Conservation (phyloP, 2,113 vertebrate genomes). For the Thryonomys swinderianus region DNA sequence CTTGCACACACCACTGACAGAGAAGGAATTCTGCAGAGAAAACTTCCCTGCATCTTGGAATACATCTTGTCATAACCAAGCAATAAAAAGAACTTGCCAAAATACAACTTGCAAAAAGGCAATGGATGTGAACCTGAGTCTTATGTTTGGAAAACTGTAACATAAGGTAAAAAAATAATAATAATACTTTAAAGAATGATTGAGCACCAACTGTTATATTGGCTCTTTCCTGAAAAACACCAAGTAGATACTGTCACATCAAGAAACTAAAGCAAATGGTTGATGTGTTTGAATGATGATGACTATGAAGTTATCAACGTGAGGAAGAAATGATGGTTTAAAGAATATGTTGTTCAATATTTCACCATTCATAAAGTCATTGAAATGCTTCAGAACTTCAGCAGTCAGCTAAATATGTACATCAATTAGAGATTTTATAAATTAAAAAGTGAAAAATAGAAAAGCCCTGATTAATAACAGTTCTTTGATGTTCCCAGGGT, state of each 20-base stretch:
- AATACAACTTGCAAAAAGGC: neutral
- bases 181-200: neutral
- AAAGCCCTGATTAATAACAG: neutral
- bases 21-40: slow-evolving; percentile 61
- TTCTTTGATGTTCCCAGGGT: neutral
- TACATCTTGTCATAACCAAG: slow-evolving; percentile 44
- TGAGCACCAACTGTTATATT: neutral
- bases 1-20: slow-evolving; percentile 66
- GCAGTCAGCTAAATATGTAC: neutral
- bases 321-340: neutral
- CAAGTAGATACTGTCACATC: neutral
- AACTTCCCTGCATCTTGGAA: slow-evolving; percentile 31
- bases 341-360: neutral
- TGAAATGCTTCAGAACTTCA: neutral
- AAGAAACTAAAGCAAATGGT: neutral
- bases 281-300: neutral
- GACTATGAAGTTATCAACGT: neutral
- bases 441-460: neutral
- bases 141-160: neutral
- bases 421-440: neutral
- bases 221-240: neutral
- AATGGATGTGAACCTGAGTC: neutral
- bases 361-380: neutral
- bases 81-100: slow-evolving; percentile 40
- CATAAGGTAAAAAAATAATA: neutral